Conservation (phyloP, 1,140 invertebrate species). For the Paraescarpia echinospica region DNA sequence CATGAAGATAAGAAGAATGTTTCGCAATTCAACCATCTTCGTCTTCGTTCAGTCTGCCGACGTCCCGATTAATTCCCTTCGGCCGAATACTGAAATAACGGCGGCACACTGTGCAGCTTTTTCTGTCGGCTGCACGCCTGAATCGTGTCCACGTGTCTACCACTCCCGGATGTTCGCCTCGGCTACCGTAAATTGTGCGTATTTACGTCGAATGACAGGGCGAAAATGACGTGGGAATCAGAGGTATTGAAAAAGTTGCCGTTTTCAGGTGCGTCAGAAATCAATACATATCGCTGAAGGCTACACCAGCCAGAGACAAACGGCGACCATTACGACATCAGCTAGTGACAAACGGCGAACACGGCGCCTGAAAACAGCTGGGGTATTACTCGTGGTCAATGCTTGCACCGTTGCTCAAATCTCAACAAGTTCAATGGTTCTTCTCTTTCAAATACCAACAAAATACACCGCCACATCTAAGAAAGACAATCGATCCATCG, state of each 20-base stretch:
- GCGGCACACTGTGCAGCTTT: neutral
- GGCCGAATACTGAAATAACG: too few species aligned
- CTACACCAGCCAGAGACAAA: neutral
- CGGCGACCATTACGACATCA: neutral
- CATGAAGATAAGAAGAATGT: neutral
- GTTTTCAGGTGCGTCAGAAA: neutral
- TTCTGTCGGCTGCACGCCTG: neutral
- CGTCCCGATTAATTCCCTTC: neutral
- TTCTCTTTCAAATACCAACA: neutral
- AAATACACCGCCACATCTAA: neutral
- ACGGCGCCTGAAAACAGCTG: neutral
- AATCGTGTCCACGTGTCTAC: neutral
- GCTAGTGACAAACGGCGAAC: neutral
- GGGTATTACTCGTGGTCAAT: neutral
- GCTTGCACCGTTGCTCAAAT: neutral
- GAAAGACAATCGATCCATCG: neutral
- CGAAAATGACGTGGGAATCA: neutral
- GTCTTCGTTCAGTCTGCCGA: neutral
- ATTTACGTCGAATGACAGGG: neutral
- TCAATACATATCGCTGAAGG: neutral
- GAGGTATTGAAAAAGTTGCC: neutral
- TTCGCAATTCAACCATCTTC: neutral
- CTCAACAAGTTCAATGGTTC: neutral
- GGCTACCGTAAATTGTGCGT: neutral
- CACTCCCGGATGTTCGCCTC: neutral